phyloP scores from a whole-genome alignment of 2,888 invertebrate genomes.

The Caenorhabditis japonica region DNA sequence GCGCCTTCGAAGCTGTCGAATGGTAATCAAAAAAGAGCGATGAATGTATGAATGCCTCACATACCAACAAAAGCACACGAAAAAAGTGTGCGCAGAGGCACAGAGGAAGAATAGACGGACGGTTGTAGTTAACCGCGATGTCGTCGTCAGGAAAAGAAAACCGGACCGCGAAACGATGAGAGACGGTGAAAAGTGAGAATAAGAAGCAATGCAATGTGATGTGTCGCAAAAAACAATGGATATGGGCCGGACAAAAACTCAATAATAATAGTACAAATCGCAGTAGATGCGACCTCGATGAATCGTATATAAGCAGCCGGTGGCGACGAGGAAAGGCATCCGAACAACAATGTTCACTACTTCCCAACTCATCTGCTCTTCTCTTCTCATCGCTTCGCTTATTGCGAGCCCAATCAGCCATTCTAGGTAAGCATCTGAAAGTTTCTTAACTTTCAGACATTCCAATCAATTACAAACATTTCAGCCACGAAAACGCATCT shows the following conservation, averaged over 20 bases:
- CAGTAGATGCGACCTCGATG: constrained; percentile 52
- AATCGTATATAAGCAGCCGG: constrained; percentile 47
- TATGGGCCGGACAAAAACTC: constrained; percentile 54
- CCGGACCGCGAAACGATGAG: constrained; percentile 29
- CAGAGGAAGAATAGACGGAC: constrained; percentile 23
- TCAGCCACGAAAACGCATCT: constrained; percentile 52
- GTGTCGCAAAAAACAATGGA: constrained; percentile 51
- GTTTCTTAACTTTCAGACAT: background rate
- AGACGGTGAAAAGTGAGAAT: background rate
- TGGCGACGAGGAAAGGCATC: constrained; percentile 35
- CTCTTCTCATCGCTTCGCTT: constrained; percentile 32
- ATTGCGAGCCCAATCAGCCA: constrained; percentile 45
- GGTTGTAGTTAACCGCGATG: constrained; percentile 42
- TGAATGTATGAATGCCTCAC: constrained; percentile 2
- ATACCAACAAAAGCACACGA: constrained; percentile 13
- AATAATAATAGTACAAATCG: constrained; percentile 57
- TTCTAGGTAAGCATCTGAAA: constrained; percentile 33
- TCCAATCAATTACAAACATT: too few relatives aligned
- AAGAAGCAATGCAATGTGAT: constrained; percentile 36
- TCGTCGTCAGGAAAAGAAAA: constrained; percentile 24
- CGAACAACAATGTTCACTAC: constrained; percentile 51
- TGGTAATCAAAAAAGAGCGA: constrained; percentile 2
- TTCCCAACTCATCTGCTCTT: constrained; percentile 45
- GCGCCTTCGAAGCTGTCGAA: background rate
- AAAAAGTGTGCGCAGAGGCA: constrained; percentile 9